phyloP scores from a whole-genome alignment of 2,113 vertebrate species.

The Saguinus imperator region DNA sequence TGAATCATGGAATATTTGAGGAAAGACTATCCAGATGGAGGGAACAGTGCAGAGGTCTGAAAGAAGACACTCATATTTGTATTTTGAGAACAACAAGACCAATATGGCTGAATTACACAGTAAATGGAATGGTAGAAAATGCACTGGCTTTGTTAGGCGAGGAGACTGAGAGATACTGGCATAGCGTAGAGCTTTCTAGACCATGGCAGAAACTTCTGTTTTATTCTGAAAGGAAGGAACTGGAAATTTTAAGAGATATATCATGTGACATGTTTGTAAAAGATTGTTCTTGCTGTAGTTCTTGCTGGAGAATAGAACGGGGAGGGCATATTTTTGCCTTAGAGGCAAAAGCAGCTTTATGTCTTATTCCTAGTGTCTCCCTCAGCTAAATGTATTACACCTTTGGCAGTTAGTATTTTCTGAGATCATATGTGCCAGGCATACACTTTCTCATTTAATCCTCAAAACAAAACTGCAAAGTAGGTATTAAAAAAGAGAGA shows the following conservation, averaged over 20 bases:
- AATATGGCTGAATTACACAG: not conserved
- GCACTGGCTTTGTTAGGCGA: not conserved
- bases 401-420: not conserved
- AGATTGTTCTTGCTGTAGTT: not conserved
- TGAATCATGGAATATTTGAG: not conserved
- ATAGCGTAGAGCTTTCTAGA: not conserved
- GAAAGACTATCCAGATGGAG: not conserved
- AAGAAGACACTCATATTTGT: not conserved
- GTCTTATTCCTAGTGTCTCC: not conserved
- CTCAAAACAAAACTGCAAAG: not conserved
- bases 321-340: not conserved
- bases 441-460: not conserved
- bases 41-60: not conserved
- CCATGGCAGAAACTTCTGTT: not conserved
- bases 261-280: not conserved
- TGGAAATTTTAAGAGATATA: not conserved
- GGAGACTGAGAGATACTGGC: not conserved
- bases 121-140: not conserved
- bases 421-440: not conserved
- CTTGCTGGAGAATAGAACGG: not conserved
- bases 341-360: not conserved
- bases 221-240: not conserved
- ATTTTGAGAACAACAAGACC: not conserved
- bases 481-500: not conserved
- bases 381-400: not conserved